Base-by-base conservation (phyloP, 2,113 vertebrate species). In the Coryphaenoides rupestris region DNA sequence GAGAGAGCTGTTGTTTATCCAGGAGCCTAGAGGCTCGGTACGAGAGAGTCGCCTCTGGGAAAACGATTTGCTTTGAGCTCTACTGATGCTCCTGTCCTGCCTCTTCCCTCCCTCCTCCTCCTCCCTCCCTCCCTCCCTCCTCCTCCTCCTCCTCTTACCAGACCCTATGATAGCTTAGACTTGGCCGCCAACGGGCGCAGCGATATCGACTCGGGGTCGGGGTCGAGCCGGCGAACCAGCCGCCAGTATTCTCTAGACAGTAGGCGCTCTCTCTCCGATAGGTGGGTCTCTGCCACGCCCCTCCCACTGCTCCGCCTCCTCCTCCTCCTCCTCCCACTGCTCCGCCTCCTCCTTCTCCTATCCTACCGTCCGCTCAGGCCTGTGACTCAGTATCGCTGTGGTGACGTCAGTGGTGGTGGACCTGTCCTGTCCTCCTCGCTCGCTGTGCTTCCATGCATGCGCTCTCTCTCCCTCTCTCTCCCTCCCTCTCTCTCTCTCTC, bases 121-220 rank as follows among this genome's bases (percentile, higher is more conserved):
- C 71, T 83, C 77, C 79, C 69, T 79, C 74, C 73, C 77, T 72
- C 82, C 69, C 75, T 82, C 13, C 6, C 57, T 64, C 84, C 77
- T 73, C 83, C n/a, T 9, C 58, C 63, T 84, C 87, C 90, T 62
- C 66, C 81, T 90, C 75, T 45, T 77, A 60, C 89, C 91, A 93
- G 93, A 92, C 92, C 80, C 92, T 93, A 91, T 87, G 93, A 92
- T 97, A 97, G 95, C 76, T 90, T 95, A 92, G 94, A 97, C 81
- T 95, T 93, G 78, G 94, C 94, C 90, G 87, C 94, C 89, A 93
- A 92, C 76, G 93, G 93, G 68, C 92, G 87, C 90, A 93, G 95
- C 71, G 93, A 95, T 89, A 90, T 90, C 81, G 94, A 94, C 91
- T 94, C 93, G 85, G 94, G 91, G 87, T 95, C 95, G 52, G 93